phyloP scores from a whole-genome alignment of 2,888 invertebrate species.

The Noctua fimbriata region DNA sequence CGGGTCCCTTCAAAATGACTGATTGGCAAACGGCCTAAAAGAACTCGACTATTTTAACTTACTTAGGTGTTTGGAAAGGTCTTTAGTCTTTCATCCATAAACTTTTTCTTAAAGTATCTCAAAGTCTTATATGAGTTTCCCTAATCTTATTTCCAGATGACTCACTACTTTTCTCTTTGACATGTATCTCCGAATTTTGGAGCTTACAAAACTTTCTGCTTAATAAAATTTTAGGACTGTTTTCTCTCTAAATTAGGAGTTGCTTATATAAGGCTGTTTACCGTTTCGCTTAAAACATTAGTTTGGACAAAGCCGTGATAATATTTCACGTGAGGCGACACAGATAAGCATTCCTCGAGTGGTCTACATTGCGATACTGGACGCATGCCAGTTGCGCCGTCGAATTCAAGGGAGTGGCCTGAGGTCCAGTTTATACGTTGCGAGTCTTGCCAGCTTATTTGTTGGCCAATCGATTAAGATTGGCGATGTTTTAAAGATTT shows the following conservation, averaged over 20 bases:
- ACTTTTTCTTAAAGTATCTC: constrained; percentile 34
- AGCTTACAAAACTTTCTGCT: constrained; percentile 22
- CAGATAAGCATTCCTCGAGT: constrained; percentile 63
- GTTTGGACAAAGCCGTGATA: constrained; percentile 50
- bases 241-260: constrained; percentile 37
- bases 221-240: constrained; percentile 33
- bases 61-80: constrained; percentile 32
- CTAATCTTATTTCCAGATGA: constrained; percentile 45
- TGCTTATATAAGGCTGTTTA: constrained; percentile 54
- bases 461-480: constrained; percentile 42
- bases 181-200: constrained; percentile 31
- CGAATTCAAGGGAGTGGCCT: constrained; percentile 57
- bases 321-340: constrained; percentile 57
- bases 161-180: constrained; percentile 50
- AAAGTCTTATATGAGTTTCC: constrained; percentile 48
- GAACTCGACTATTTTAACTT: constrained; percentile 39
- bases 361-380: constrained; percentile 54
- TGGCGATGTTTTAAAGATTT: constrained; percentile 25
- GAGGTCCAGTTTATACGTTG: constrained; percentile 41
- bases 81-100: constrained; percentile 19
- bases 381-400: constrained; percentile 58
- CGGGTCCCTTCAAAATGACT: constrained; percentile 34
- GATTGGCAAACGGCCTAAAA: constrained; percentile 46
- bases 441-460: constrained; percentile 48
- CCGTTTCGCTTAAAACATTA: constrained; percentile 52